Base-by-base conservation (phyloP, 2,797 vertebrate genomes). In the Australoheros facetus region DNA sequence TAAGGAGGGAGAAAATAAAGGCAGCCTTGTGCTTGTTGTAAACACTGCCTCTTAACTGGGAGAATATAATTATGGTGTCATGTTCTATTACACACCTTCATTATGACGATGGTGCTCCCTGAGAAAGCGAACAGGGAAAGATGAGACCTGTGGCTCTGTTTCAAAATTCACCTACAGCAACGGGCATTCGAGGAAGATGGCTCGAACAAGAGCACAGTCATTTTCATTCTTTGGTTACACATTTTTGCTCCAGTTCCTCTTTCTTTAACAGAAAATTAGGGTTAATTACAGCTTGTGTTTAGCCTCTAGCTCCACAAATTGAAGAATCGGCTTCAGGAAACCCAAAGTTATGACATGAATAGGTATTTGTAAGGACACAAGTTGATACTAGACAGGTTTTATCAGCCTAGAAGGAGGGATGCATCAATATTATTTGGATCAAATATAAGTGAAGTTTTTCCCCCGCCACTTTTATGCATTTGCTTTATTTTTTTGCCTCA, bases 61-160 rank as follows among this genome's bases (percentile, higher is more conserved):
- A 88, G 92, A 90, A 91, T 91, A 93, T 95, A 94, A 94, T 95
- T 93, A 92, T 69, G 87, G 90, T 93, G 93, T 93, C 93, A 93
- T 94, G 93, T 94, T 93, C 88, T 91, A 93, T 95, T 94, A 94
- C 88, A 92, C 92, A 93, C 92, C 92, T 94, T 92, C 88, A 91
- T 94, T 89, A 91, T 93, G 93, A 91, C 83, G 84, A 48, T 16
- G 79, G 56, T 34, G 85, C 87, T 88, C 81, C 80, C 80, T 19
- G 71, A 83, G 84, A 82, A 85, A 72, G 79, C 26, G 28, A 86
- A 80, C 79, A 82, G 48, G 75, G 75, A 56, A 64, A 74, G 82
- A 85, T 26, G 74, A 84, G 86, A 91, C 91, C 84, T 79, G 79
- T 77, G 81, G 84, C 81, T 79, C 57, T 56, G 75, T 79, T 83